These are phyloP conservation scores for Melipona beecheii DNA, from an alignment of 2,888 invertebrate genomes.

Conservation along the genomic window DNA sequence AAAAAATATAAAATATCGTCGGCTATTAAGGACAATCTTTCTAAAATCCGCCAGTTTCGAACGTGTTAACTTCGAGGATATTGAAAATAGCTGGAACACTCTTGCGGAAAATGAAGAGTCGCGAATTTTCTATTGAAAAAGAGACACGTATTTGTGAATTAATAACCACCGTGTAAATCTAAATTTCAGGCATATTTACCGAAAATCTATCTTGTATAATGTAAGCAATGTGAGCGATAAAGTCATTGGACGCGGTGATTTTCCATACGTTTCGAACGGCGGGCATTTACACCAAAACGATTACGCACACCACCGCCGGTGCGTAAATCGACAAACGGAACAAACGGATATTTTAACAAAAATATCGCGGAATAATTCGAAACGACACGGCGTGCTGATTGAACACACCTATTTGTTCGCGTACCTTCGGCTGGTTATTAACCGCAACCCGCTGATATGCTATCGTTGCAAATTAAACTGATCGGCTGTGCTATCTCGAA, in stretches of 20 bases:
- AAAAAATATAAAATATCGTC: too few relatives aligned
- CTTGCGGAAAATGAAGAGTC: not conserved
- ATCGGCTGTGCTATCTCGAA: conserved; percentile 21
- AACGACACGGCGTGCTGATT: not conserved
- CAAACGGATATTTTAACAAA: conserved; percentile 6
- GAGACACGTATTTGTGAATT: not conserved
- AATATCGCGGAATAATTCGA: not conserved
- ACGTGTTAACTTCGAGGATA: too few relatives aligned
- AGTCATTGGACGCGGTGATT: not conserved
- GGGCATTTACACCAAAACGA: too few relatives aligned
- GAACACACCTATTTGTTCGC: conserved; percentile 33
- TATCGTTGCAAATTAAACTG: conserved; percentile 34
- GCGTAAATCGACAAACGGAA: not conserved
- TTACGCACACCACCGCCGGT: not conserved
- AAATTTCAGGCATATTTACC: not conserved
- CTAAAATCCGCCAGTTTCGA: too few relatives aligned
- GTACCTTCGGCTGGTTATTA: conserved; percentile 46
- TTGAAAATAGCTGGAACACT: not conserved
- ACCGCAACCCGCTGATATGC: conserved; percentile 33
- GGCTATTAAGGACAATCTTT: too few relatives aligned
- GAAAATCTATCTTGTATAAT: not conserved
- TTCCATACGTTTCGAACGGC: not conserved
- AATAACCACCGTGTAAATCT: conserved; percentile 1
- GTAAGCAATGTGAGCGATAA: not conserved
- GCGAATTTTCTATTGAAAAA: not conserved